Conservation (phyloP, 1,140 invertebrate species). For the Rhagoletis pomonella region DNA sequence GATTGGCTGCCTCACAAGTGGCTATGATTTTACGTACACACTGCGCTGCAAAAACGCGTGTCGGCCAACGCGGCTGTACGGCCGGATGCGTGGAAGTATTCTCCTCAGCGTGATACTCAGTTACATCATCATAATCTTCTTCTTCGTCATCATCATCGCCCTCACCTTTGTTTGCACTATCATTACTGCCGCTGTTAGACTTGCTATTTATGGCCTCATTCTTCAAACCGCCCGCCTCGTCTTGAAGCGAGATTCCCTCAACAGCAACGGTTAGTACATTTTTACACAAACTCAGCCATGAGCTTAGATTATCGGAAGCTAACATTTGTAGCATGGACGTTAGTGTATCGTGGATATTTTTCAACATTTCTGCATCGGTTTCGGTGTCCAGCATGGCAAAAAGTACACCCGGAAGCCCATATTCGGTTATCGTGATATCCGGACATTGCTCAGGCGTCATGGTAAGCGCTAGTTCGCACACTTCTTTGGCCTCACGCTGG, state of each 20-base stretch:
- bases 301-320: constrained; percentile 83
- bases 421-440: constrained; percentile 81
- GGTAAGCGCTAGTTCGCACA: constrained; percentile 90
- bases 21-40: constrained; percentile 92
- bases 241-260: constrained; percentile 59
- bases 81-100: constrained; percentile 84
- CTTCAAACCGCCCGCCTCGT: constrained; percentile 53
- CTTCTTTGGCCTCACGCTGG: constrained; percentile 96
- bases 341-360: constrained; percentile 94
- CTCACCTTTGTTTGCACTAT: constrained; percentile 71
- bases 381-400: constrained; percentile 97
- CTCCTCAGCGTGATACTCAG: constrained; percentile 89
- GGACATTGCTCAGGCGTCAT: constrained; percentile 73
- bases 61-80: constrained; percentile 92
- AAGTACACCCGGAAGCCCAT: constrained; percentile 92
- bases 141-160: constrained; percentile 82
- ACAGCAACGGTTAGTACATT: constrained; percentile 90
- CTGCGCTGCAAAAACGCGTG: constrained; percentile 96
- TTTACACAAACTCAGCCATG: constrained; percentile 95
- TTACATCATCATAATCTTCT: constrained; percentile 90
- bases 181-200: constrained; percentile 62
- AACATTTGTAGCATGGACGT: constrained; percentile 93
- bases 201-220: constrained; percentile 68
- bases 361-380: constrained; percentile 88
- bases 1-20: constrained; percentile 83